A percentile compares a stretch with the other conserved stretches of the same genome.
Conservation (phyloP, 2,113 vertebrate genomes). For the Cariama cristata region DNA sequence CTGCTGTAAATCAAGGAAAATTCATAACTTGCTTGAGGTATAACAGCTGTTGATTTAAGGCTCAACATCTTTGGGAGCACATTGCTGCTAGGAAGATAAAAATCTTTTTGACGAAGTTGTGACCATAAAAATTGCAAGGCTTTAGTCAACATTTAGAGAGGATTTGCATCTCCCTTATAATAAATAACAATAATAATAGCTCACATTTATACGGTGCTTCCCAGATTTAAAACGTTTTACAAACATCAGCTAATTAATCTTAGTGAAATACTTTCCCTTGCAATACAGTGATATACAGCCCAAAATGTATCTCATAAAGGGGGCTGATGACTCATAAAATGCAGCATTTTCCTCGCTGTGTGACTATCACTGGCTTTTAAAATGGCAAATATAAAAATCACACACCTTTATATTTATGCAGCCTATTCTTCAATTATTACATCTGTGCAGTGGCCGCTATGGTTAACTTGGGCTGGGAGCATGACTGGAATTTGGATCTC, state of each 20-base stretch:
- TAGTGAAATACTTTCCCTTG: constrained; percentile 34
- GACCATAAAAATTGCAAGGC: constrained; percentile 74
- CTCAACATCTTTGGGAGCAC: constrained; percentile 69
- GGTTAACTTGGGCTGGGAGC: constrained; percentile 20
- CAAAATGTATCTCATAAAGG: constrained; percentile 60
- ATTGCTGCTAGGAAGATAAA: constrained; percentile 72
- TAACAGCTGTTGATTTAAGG: constrained; percentile 81
- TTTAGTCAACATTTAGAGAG: constrained; percentile 72
- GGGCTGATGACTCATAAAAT: constrained; percentile 64
- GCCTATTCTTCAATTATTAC: constrained; percentile 43
- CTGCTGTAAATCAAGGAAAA: constrained; percentile 78
- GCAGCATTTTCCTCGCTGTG: constrained; percentile 36
- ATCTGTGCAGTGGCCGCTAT: background rate
- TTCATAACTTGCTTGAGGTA: constrained; percentile 78
- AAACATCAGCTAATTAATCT: constrained; percentile 62
- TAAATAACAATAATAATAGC: constrained; percentile 68
- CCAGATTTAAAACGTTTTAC: constrained; percentile 35
- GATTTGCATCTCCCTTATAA: constrained; percentile 66
- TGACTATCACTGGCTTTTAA: constrained; percentile 39
- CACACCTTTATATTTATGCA: constrained; percentile 63
- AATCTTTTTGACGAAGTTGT: constrained; percentile 75
- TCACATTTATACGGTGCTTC: constrained; percentile 22
- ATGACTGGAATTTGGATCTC: constrained; percentile 16
- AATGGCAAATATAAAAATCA: constrained; percentile 64
- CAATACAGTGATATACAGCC: constrained; percentile 22